Evolutionary conservation across 2,888 invertebrate species (phyloP).

Genomic region (Hydrotaea diabolus): DNA sequence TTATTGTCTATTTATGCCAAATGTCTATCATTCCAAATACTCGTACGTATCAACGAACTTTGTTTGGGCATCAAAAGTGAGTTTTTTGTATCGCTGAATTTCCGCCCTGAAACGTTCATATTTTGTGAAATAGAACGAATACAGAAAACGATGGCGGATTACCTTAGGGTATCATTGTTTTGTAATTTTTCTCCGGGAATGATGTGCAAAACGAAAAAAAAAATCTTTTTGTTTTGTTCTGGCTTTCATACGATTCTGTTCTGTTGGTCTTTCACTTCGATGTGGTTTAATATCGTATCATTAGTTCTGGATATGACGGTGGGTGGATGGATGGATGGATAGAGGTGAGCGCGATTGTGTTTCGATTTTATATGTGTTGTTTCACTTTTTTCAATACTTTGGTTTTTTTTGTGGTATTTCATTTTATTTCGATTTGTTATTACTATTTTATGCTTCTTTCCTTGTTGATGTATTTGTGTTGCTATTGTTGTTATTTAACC

Average conservation of each 20-base stretch:
- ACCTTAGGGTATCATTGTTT: conserved; percentile 63
- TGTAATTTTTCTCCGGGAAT: conserved; percentile 53
- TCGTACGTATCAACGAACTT: background rate
- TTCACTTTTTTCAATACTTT: background rate
- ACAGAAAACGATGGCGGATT: conserved; percentile 44
- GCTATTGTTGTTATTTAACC: conserved; percentile 22
- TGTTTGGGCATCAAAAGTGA: background rate
- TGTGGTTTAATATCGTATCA: conserved; percentile 52
- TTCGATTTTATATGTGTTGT: background rate
- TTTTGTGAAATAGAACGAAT: conserved; percentile 2
- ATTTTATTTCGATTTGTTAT: conserved; percentile 16
- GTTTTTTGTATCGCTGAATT: background rate
- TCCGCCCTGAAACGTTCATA: background rate
- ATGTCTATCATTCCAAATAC: background rate
- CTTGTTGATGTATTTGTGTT: conserved; percentile 11
- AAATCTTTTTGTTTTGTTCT: conserved; percentile 1
- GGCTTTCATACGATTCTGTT: conserved; percentile 9
- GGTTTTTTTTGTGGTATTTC: background rate
- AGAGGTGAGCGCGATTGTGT: background rate
- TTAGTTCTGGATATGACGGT: conserved; percentile 24
- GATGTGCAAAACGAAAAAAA: conserved; percentile 41
- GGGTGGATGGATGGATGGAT: no score
- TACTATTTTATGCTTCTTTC: background rate
- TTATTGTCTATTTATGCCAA: background rate
- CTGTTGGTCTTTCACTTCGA: conserved; percentile 18